phyloP scores from a whole-genome alignment of 2,113 vertebrate species.

The Forbesichthys agassizii region DNA sequence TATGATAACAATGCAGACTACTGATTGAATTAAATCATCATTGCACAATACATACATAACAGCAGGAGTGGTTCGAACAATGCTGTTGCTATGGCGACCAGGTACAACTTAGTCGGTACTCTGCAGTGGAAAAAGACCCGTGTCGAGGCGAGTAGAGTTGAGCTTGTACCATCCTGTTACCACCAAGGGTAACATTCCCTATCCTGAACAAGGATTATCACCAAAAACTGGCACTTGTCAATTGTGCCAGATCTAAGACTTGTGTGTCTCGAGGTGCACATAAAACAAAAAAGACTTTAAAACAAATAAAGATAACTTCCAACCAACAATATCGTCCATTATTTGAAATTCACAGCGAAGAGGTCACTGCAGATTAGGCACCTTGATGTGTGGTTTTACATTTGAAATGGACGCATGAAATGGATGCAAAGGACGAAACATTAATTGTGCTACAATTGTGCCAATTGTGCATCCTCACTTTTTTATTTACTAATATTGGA shows the following conservation, averaged over 20 bases:
- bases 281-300: conserved; percentile 47
- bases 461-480: conserved; percentile 29
- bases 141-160: too few relatives aligned
- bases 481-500: conserved; percentile 23
- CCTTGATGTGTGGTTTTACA: conserved; percentile 51
- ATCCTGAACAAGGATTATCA: conserved; percentile 44
- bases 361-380: conserved; percentile 63
- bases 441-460: background rate
- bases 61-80: too few relatives aligned
- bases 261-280: conserved; percentile 61
- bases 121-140: too few relatives aligned
- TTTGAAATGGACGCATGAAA: conserved; percentile 21
- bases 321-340: conserved; percentile 48
- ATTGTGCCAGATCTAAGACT: conserved; percentile 68
- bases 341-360: conserved; percentile 62
- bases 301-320: conserved; percentile 27
- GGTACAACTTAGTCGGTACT: too few relatives aligned
- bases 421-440: background rate
- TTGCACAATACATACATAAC: too few relatives aligned
- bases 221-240: conserved; percentile 44
- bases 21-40: too few relatives aligned
- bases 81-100: too few relatives aligned
- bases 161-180: too few relatives aligned
- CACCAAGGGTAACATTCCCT: conserved; percentile 11
- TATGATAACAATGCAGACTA: too few relatives aligned